phyloP scores from a whole-genome alignment of 2,888 invertebrate species.

The Petrophora chlorosata region DNA sequence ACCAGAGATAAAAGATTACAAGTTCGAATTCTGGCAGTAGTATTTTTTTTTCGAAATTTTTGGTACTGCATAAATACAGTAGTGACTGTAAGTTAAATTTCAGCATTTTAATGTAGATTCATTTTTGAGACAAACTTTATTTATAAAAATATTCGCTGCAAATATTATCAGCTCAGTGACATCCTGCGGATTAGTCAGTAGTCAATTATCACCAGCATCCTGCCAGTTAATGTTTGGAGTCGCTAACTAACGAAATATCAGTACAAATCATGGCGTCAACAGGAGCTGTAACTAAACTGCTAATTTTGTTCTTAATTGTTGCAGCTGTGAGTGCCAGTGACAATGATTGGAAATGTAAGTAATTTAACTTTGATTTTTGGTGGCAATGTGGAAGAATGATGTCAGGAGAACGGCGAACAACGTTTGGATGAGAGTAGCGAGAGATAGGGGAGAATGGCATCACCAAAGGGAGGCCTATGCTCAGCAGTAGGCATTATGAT shows the following conservation, averaged over 20 bases:
- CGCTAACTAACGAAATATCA: too few species aligned
- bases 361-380: background rate
- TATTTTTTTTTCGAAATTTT: too few species aligned
- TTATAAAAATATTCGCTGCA: conserved; percentile 32
- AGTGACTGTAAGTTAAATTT: too few species aligned
- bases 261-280: conserved; percentile 2
- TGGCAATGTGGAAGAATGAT: background rate
- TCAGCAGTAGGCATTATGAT: too few species aligned
- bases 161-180: conserved; percentile 51
- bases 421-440: too few species aligned
- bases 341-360: conserved; percentile 27
- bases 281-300: conserved; percentile 45
- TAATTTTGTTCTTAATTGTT: conserved; percentile 42
- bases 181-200: conserved; percentile 65
- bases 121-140: conserved; percentile 21
- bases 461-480: too few species aligned
- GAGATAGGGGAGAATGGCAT: too few species aligned
- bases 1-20: too few species aligned
- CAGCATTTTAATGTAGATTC: too few species aligned
- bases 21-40: too few species aligned
- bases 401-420: background rate
- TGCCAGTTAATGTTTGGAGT: conserved; percentile 30
- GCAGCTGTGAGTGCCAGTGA: conserved; percentile 35
- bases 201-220: conserved; percentile 43
- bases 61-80: too few species aligned